phyloP scores from a whole-genome alignment of 2,888 invertebrate genomes.

The Drosophila affinis region DNA sequence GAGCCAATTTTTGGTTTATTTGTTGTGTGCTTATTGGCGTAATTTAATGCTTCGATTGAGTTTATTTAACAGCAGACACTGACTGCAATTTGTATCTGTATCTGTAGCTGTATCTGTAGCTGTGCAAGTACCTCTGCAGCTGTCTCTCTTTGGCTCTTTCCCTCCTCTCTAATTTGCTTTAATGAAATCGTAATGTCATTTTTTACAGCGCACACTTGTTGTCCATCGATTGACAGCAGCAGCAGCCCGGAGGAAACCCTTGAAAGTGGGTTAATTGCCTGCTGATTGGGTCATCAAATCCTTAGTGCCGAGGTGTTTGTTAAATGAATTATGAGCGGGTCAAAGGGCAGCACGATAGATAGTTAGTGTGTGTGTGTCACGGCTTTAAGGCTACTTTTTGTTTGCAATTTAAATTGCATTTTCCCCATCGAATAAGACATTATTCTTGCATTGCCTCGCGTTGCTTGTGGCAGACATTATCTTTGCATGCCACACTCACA shows the following conservation, averaged over 20 bases:
- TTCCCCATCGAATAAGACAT: slow-evolving; percentile 69
- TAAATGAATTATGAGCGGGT: slow-evolving; percentile 38
- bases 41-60: slow-evolving; percentile 76
- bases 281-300: slow-evolving; percentile 26
- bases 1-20: slow-evolving; percentile 33
- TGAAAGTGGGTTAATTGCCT: slow-evolving; percentile 64
- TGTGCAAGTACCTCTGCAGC: slow-evolving; percentile 4
- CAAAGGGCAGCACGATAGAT: slow-evolving; percentile 38
- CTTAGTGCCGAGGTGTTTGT: slow-evolving; percentile 11
- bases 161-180: slow-evolving; percentile 55
- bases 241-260: neutral
- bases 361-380: neutral
- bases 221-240: slow-evolving; percentile 31
- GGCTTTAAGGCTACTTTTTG: slow-evolving; percentile 24
- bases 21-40: slow-evolving; percentile 51
- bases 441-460: slow-evolving; percentile 43
- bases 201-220: slow-evolving; percentile 56
- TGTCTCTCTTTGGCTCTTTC: neutral
- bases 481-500: slow-evolving; percentile 55
- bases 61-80: slow-evolving; percentile 60
- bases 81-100: slow-evolving; percentile 30
- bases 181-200: slow-evolving; percentile 70
- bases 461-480: slow-evolving; percentile 66
- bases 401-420: slow-evolving; percentile 72
- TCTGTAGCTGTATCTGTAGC: slow-evolving; percentile 6